Base-by-base conservation (phyloP, 2,888 invertebrate genomes). In the Acanthosepion lycidas region DNA sequence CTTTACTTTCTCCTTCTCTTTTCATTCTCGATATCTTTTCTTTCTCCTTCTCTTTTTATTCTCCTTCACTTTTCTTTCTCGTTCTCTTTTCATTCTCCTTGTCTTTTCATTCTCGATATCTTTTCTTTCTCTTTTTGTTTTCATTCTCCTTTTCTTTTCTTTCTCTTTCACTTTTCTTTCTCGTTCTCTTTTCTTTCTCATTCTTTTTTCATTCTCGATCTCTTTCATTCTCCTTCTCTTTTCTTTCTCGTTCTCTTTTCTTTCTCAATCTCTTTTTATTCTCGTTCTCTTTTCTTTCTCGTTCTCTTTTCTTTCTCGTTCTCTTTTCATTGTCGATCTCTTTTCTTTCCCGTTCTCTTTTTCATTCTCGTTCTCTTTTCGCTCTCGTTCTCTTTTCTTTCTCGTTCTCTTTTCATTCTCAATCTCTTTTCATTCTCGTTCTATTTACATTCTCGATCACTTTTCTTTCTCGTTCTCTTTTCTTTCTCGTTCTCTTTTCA, bases 371-470 rank as follows among this genome's bases (percentile, higher is more conserved):
- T 28, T 23, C 23, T 91, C 28, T n/a, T 42, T n/a, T 91, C 18
- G 5, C n/a, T n/a, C n/a, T 8, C 91, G 0, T 91, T 91, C 91
- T 15, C 91, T 18, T 8, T 15, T 8, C 91, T 33, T 91, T 91
- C 33, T n/a, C n/a, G n/a, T n/a, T n/a, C n/a, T 33, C 26, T 33
- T 33, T 8, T 6, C 33, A 0, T 91, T 3, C 12, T 91, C n/a
- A n/a, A n/a, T 18, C 9, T 12, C n/a, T 0, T 91, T 6, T 91
- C n/a, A 33, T 42, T 26, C 26, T 91, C 1, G n/a, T n/a, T 91
- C 33, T 28, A 9, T 6, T 18, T 6, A 6, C n/a, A 0, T n/a
- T 18, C 4, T n/a, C n/a, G n/a, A n/a, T 26, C 20, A 0, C 9
- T 42, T 5, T 8, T 26, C 26, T 91, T 5, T n/a, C 23, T n/a